phyloP scores from a whole-genome alignment of 2,888 invertebrate genomes.

The Limulus polyphemus region DNA sequence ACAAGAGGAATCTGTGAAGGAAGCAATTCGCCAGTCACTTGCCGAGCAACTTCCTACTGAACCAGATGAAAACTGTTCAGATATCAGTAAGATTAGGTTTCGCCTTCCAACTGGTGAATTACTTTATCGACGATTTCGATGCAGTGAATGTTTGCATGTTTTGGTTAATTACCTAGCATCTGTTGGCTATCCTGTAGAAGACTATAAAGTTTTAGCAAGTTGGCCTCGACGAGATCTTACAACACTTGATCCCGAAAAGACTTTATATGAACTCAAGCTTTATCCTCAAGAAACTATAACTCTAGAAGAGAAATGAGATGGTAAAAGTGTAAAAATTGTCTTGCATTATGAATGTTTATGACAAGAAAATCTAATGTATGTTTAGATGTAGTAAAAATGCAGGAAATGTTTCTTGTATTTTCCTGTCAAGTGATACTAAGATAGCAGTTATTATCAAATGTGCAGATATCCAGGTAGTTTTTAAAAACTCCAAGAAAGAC shows the following conservation, averaged over 20 bases:
- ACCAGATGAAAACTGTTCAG: slow-evolving; percentile 33
- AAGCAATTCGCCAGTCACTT: slow-evolving; percentile 41
- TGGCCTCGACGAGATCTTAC: slow-evolving; percentile 93
- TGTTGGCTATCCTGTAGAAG: slow-evolving; percentile 71
- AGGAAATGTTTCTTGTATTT: too few species aligned
- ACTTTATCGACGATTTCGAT: slow-evolving; percentile 62
- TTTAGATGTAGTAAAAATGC: too few species aligned
- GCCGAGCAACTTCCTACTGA: slow-evolving; percentile 37
- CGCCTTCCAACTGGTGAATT: slow-evolving; percentile 64
- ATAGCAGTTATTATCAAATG: too few species aligned
- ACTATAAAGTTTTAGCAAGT: slow-evolving; percentile 80
- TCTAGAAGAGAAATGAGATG: slow-evolving; percentile 73
- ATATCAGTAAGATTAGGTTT: slow-evolving; percentile 48
- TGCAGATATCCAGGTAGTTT: too few species aligned
- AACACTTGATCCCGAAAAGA: slow-evolving; percentile 56
- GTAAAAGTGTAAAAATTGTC: too few species aligned
- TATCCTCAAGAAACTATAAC: slow-evolving; percentile 89
- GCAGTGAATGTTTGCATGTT: slow-evolving; percentile 50
- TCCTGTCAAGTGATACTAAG: too few species aligned
- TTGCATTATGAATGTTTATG: too few species aligned
- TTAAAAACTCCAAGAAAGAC: too few species aligned
- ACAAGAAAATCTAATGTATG: too few species aligned
- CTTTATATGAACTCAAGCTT: slow-evolving; percentile 68
- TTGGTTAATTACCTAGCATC: slow-evolving; percentile 77
- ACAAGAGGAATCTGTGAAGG: slow-evolving; percentile 58